Evolutionary conservation across 1,140 invertebrate genomes (phyloP).

Genomic region (Plectrocnemia conspersa): DNA sequence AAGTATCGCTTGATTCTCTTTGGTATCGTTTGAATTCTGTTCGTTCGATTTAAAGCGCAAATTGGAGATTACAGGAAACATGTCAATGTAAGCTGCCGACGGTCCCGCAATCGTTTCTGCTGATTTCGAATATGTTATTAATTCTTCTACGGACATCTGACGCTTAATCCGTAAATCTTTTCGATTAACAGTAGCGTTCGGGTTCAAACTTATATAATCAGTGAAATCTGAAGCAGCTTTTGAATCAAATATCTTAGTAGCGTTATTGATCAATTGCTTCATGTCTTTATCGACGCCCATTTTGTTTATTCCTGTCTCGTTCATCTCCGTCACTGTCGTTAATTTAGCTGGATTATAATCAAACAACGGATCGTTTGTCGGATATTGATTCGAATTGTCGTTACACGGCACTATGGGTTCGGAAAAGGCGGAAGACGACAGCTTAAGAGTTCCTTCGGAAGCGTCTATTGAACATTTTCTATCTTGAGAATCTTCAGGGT

Average conservation of each 20-base stretch:
- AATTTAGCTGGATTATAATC: conserved; percentile 27
- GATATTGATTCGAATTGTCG: neutral
- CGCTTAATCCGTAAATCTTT: conserved; percentile 7
- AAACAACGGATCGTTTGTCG: conserved; percentile 8
- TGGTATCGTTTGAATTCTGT: conserved; percentile 15
- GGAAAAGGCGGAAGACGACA: conserved; percentile 25
- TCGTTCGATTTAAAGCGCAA: conserved; percentile 18
- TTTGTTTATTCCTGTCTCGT: conserved; percentile 23
- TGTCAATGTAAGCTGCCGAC: too few relatives aligned
- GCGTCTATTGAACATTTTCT: conserved; percentile 40
- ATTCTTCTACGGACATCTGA: conserved; percentile 22
- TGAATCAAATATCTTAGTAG: conserved; percentile 25
- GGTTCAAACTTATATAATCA: conserved; percentile 33
- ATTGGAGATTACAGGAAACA: conserved; percentile 16
- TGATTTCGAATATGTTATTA: too few relatives aligned
- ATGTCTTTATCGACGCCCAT: conserved; percentile 26
- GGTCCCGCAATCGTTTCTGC: too few relatives aligned
- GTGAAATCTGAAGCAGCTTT: conserved; percentile 12
- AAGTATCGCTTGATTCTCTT: conserved; percentile 29
- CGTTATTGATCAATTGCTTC: conserved; percentile 33
- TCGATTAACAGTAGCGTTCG: conserved; percentile 20
- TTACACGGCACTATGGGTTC: too few relatives aligned
- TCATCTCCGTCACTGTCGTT: conserved; percentile 30
- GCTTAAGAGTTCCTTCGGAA: conserved; percentile 38
- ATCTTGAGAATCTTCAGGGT: conserved; percentile 28